Evolutionary conservation across 2,888 invertebrate genomes (phyloP), one percentile per base, ranked within the genome.

Genomic region (Melieria crassipennis): DNA sequence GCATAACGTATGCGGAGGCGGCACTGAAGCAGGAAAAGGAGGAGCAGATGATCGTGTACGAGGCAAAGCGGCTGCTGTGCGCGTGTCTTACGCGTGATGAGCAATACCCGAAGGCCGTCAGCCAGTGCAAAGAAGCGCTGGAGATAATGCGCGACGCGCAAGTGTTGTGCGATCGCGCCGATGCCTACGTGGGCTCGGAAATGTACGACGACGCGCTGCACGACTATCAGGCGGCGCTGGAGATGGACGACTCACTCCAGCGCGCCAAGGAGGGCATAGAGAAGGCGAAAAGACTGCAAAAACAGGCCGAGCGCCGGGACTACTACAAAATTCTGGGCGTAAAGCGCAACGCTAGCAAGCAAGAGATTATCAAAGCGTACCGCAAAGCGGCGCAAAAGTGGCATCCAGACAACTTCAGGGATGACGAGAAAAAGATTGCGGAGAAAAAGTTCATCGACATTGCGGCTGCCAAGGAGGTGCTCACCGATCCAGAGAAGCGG

Each of bases 391-490:
- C 99, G 11, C 96, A 97, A 87, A 94, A 98, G 87, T 99, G 99
- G 98, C 99, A 99, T 88, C 99, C 99, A 0, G 99, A 99, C 88
- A 97, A 94, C 88, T 98, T 92, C 87, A 90, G 90, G 65, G 93
- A 92, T 10, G 94, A 94, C 75, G 96, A 96, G 85, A 98, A 98
- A 88, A 95, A 97, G 84, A 89, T 92, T 65, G 99, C 99, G 0
- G 95, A 99, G 87, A 97, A 97, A 87, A 97, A 94, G 88, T 99
- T 99, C 86, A 98, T 99, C 75, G 99, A 99, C 86, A 94, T 99
- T 81, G 99, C 99, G 4, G 96, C 98, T 56, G 99, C 99, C 68
- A 99, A 99, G 88, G 99, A 99, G 90, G 92, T 92, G 30, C 87
- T 94, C 48, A 94, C 94, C 57, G 92, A 94, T 89, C 90, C 94